Base-by-base conservation (phyloP, 2,113 vertebrate species). In the Tamias sibiricus region DNA sequence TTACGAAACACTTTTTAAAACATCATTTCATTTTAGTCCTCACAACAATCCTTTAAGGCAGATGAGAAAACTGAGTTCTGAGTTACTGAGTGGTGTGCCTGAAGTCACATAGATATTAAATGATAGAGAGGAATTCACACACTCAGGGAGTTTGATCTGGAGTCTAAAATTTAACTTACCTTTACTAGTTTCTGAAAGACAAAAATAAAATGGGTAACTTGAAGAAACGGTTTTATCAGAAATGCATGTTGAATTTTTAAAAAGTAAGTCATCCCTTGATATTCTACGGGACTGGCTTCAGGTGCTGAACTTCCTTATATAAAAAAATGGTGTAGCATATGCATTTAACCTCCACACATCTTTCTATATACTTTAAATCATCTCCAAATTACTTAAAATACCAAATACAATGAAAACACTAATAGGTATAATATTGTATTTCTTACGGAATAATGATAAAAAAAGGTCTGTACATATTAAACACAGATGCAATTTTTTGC, bases 11-110 rank as follows among this genome's bases (percentile, higher is more conserved):
- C 69, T 85, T 77, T 77, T 74, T 30, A 74, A 91, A 92, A 87
- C 69, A 87, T 89, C 42, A 84, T 42, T 96, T 89, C 89, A 79
- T 57, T 79, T 62, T 66, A 86, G 90, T 89, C 81, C 62, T 93
- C 84, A 85, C 30, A 81, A 74, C 54, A 79, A 10, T 85, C 40
- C 88, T 77, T 20, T 16, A 92, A 17, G 30, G 57, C 42, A 86
- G 13, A 87, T 91, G 85, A 76, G 79, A 96, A 96, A 57, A 79
- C 57, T 24, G 16, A 69, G 20, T 37, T 86, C 84, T 57, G 35
- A 47, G 69, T 44, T 75, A 19, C 52, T 82, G 44, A 90, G 62
- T 10, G 64, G 59, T 37, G 6, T 24, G 2, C 32, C 30, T 54
- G 52, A 66, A 52, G 24, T 75, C 11, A 35, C 74, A 83, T 1